Evolutionary conservation across 1,140 invertebrate species (phyloP), one percentile per base, ranked within the genome.

Genomic region (Nylanderia fulva): DNA sequence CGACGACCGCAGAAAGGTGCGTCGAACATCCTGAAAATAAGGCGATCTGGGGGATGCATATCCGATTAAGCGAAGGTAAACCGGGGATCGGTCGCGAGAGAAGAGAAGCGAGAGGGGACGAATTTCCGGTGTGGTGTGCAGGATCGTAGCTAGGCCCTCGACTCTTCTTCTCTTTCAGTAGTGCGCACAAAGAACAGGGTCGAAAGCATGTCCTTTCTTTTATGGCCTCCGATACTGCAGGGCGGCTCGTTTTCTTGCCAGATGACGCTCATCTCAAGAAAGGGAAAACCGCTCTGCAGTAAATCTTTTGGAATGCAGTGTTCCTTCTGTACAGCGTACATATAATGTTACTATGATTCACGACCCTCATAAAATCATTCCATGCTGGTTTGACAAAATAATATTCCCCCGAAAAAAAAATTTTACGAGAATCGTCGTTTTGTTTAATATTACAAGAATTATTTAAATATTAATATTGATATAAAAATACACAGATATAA

Each of bases 101-200:
- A 36, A n/a, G 76, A 54, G 72, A 36, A 33, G 2, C 64, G 52
- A 29, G 52, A 29, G 85, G 76, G 56, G 79, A 82, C 52, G 83
- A 76, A 88, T 80, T 90, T 90, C 89, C 89, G 89, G 89, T 86
- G 29, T 3, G 80, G 29, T 3, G 80, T 36, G 60, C 89, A 90
- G 88, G 88, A 84, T 66, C 84, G 89, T 89, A 89, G 52, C 85
- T 82, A 72, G 76, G 76, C 71, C 82, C 79, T 85, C 58, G 33
- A 39, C 71, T 87, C 68, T 83, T 86, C 36, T 75, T 69, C 77
- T 60, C 79, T 72, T 21, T 66, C 85, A 58, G 21, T 13, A 27
- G 24, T 54, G 42, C 33, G 39, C 61, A 90, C 88, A 90, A 90
- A 89, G 88, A 61, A 74, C 77, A 66, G n/a, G 42, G 68, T 42